Base-by-base conservation (phyloP, 2,888 invertebrate genomes). In the Dryobota labecula region DNA sequence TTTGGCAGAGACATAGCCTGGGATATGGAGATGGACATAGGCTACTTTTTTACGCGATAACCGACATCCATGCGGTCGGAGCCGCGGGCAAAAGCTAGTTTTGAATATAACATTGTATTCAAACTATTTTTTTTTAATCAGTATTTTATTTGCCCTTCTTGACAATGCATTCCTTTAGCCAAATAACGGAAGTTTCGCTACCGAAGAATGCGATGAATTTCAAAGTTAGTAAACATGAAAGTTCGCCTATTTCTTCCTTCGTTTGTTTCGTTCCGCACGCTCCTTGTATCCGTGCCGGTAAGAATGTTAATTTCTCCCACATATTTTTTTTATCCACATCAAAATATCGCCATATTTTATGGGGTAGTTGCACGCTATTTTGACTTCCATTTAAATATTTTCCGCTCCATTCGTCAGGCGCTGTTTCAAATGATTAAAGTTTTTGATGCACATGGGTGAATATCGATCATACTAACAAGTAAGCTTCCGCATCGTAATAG, bases 341-440 rank as follows among this genome's bases (percentile, higher is more conserved):
- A 79, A 89, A 90, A 92, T 91, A 92, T 93, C 88, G 91, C 88
- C 93, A 95, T 95, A 96, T 95, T 95, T 96, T 93, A 94, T 91
- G 91, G 90, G 85, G 84, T 90, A 90, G 87, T 90, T 90, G 89
- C 92, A 94, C 92, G 94, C 91, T 94, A 94, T 94, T 95, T 92
- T 93, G 90, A 89, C 93, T 95, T 94, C 93, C 92, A 95, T 95
- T 96, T 95, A 93, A 94, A 94, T 93, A 95, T 95, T 95, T 96
- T 95, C 93, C 93, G 94, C 91, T 92, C 81, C 95, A 95, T 96
- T 96, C 94, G 95, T 92, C 91, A 94, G 86, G 93, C 93, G 87
- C 89, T 93, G 94, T 95, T 95, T 92, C 86, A 85, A 86, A 87
- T 92, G 88, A 94, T 95, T 94, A 91, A 89, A 92, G 88, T 90